Percentiles rank a stretch among this genome's conserved stretches.
These are phyloP conservation scores for Megalops cyprinoides DNA, from an alignment of 2,797 vertebrate species.

Conservation along the genomic window DNA sequence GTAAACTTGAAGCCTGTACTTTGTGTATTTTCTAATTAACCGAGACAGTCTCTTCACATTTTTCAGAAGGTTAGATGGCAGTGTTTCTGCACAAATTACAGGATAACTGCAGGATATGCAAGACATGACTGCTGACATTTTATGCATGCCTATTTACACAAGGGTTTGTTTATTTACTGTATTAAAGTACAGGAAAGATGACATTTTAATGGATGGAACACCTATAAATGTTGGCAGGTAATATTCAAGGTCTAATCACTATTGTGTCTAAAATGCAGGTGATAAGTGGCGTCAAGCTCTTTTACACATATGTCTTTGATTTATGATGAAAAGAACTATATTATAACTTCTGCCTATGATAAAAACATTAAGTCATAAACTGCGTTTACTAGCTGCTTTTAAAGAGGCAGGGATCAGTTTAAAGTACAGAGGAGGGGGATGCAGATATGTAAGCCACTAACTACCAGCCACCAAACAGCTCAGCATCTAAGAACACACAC, in stretches of 20 bases:
- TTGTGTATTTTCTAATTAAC: not conserved
- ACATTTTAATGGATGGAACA: not conserved
- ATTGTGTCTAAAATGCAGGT: no score
- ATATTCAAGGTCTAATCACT: not conserved
- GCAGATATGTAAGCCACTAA: no score
- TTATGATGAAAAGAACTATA: no score
- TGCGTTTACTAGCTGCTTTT: no score
- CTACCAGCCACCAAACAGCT: no score
- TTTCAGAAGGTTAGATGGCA: conserved; percentile 16
- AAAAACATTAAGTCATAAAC: no score
- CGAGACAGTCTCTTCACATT: not conserved
- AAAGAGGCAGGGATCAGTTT: no score
- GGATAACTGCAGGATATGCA: conserved; percentile 4
- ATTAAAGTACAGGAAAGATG: not conserved
- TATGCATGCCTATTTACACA: not conserved
- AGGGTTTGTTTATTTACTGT: not conserved
- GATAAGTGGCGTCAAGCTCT: no score
- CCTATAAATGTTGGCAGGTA: not conserved
- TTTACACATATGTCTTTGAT: no score
- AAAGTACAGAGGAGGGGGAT: no score
- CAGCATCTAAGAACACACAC: no score
- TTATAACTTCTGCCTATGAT: no score
- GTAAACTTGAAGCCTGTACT: conserved; percentile 64
- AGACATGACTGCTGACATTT: conserved; percentile 8
- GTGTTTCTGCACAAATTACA: not conserved